These are phyloP conservation scores for Drosophila falleni DNA, from an alignment of 2,888 invertebrate species.

Conservation along the genomic window DNA sequence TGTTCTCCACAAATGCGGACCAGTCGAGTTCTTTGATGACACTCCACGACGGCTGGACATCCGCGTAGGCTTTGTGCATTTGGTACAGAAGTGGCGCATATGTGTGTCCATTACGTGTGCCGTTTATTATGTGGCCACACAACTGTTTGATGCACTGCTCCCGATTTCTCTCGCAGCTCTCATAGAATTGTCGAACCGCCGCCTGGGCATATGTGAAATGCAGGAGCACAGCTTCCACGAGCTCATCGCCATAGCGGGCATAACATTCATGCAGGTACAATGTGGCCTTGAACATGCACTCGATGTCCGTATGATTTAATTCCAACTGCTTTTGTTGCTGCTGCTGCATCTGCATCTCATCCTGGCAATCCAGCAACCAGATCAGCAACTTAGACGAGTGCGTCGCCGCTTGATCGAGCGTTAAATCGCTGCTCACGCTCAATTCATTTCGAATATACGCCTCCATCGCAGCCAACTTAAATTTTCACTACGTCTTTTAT, in stretches of 20 bases:
- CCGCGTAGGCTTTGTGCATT: conserved; percentile 54
- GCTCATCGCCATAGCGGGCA: conserved; percentile 48
- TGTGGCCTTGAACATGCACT: conserved; percentile 64
- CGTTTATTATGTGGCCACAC: conserved; percentile 44
- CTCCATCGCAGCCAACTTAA: conserved; percentile 50
- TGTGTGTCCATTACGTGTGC: conserved; percentile 54
- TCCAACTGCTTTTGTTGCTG: conserved; percentile 38
- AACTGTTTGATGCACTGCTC: conserved; percentile 41
- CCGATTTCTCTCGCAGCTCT: conserved; percentile 17
- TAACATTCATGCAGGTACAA: conserved; percentile 64
- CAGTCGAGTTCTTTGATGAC: conserved; percentile 60
- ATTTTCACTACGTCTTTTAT: neutral
- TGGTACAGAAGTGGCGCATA: conserved; percentile 52
- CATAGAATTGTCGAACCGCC: conserved; percentile 30
- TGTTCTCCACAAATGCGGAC: conserved; percentile 26
- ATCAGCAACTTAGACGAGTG: conserved; percentile 58
- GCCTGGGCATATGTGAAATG: conserved; percentile 32
- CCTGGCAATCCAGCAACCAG: conserved; percentile 61
- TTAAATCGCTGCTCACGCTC: conserved; percentile 29
- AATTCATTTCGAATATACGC: conserved; percentile 60
- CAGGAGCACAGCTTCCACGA: conserved; percentile 41
- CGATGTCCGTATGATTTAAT: conserved; percentile 50
- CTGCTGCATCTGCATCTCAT: conserved; percentile 40
- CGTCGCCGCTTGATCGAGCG: conserved; percentile 50
- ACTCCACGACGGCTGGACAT: conserved; percentile 57